phyloP scores from a whole-genome alignment of 2,888 invertebrate species.

The Andrena bucephala region DNA sequence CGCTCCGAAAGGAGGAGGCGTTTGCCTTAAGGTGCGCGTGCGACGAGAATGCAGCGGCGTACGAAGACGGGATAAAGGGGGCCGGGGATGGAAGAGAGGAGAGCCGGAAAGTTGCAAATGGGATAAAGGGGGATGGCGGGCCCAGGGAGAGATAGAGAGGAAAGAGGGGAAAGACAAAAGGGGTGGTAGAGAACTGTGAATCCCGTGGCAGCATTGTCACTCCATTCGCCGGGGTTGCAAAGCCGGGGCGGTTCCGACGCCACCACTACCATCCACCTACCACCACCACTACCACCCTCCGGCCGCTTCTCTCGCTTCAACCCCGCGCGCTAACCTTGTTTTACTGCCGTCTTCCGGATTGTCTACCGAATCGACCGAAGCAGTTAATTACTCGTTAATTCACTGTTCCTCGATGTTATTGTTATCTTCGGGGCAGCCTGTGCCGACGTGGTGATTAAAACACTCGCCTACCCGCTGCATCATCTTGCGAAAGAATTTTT shows the following conservation, averaged over 20 bases:
- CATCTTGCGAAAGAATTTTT: neutral
- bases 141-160: constrained; percentile 66
- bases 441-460: constrained; percentile 1
- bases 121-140: constrained; percentile 69
- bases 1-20: constrained; percentile 68
- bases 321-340: constrained; percentile 75
- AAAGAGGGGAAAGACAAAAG: constrained; percentile 74
- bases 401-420: constrained; percentile 55
- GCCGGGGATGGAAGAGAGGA: constrained; percentile 42
- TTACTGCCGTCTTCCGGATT: constrained; percentile 80
- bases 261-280: constrained; percentile 68
- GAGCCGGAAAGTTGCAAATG: constrained; percentile 74
- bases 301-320: constrained; percentile 56
- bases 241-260: constrained; percentile 75
- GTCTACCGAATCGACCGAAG: constrained; percentile 70
- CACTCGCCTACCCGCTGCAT: neutral
- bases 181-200: constrained; percentile 77
- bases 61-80: constrained; percentile 66
- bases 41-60: constrained; percentile 59
- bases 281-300: constrained; percentile 56
- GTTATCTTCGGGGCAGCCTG: constrained; percentile 51
- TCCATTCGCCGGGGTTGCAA: constrained; percentile 75
- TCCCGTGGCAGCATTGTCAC: constrained; percentile 77
- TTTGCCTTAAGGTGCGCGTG: constrained; percentile 67
- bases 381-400: constrained; percentile 74